Base-by-base conservation (phyloP, 2,113 vertebrate genomes). In the Oryzias woworae region DNA sequence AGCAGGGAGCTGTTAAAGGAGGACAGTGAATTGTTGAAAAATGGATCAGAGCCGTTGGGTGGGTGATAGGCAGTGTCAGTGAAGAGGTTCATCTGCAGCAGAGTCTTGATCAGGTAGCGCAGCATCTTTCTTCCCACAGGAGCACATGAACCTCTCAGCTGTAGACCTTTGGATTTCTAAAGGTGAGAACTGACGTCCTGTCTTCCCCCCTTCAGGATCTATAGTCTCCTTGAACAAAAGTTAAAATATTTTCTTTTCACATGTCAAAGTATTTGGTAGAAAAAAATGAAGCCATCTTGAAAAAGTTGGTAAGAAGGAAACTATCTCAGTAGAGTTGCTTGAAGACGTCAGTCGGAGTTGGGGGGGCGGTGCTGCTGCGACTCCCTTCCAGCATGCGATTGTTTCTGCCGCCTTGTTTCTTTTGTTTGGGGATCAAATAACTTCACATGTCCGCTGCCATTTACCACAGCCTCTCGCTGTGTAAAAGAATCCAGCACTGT, bases 71-170 rank as follows among this genome's bases (percentile, higher is more conserved):
- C 76, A 42, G 93, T 94, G 84, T 97, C 95, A 0, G 94, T 95
- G 87, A 98, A 97, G 65, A 98, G 91, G 85, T 98, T 98, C 95
- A 98, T 95, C 92, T 98, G 96, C 78, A 98, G 92, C 73, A 98
- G 92, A 44, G 96, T 95, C 87, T 98, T 96, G 72, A 98, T 92
- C 87, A 98, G 91, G 89, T 97, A 98, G 59, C 96, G 95, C 90
- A 98, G 90, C 97, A 98, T 98, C 78, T 85, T 84, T 79, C 61
- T 52, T 47, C 58, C 48, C 63, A 53, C 59, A 69, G 48, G 53
- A 59, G 61, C 55, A 69, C 13, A 48, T 61, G 4, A 57, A 22
- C 65, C 58, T 31, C 22, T 53, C n/a, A 4, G 2, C 54, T n/a
- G 14, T 4, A 44, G 44, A 15, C n/a, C 12, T 12, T 20, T 31